Base-by-base conservation (phyloP, 2,888 invertebrate genomes). In the Amblyjoppa fuscipennis region DNA sequence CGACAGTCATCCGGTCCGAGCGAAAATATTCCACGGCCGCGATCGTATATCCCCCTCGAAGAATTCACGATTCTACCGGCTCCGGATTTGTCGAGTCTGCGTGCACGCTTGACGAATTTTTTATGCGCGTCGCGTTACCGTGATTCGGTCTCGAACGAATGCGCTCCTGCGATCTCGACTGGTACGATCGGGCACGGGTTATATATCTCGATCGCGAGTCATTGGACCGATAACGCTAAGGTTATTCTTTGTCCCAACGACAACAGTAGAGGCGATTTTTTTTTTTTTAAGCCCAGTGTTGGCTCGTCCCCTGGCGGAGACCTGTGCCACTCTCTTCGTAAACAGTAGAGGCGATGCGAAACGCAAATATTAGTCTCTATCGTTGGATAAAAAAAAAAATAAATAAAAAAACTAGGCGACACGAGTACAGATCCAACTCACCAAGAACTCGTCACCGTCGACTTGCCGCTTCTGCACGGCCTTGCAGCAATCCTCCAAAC, bases 371-470 rank as follows among this genome's bases (percentile, higher is more conserved):
- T 13, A 28, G 25, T 59, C 0, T 7, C 16, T 53, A 53, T 53
- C 53, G 59, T 28, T 1, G 28, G 68, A 59, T 38, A 64, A 59
- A 61, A 20, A 51, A 51, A 64, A 49, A 25, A 11, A 20, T 34
- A 20, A 64, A 49, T 13, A 11, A 53, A 11, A 16, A n/a, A 28
- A 78, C 41, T 11, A 59, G 11, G n/a, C 28, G 31, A 64, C 13
- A 66, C 70, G 34, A 6, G 34, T 59, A 20, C 9, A 16, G 9
- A 20, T 4, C 13, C 16, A 1, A 91, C 93, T 93, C 79, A 94
- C 94, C 88, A 94, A 75, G 20, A 94, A 86, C 73, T 91, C 91
- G 71, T 93, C 93, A 70, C 94, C 94, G 80, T 93, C 92, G 81
- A 94, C 91, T 74, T 92, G 91, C 28, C 93, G 91, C 86, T 93